These are phyloP conservation scores for Cephus sareptanus DNA, from an alignment of 2,888 invertebrate genomes.

Conservation along the genomic window DNA sequence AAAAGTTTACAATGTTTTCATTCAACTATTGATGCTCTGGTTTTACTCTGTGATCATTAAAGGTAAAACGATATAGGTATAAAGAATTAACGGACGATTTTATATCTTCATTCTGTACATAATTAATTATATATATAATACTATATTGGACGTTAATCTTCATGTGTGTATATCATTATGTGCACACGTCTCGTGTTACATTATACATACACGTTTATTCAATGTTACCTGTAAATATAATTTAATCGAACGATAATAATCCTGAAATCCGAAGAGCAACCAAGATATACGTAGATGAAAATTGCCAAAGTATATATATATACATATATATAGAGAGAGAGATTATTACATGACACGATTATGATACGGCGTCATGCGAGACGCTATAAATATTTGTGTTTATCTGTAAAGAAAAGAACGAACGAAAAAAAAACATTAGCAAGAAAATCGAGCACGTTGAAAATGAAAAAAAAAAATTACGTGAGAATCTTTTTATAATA, in stretches of 20 bases:
- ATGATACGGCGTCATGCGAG: neutral
- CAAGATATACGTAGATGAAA: neutral
- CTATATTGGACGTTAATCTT: neutral
- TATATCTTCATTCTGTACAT: neutral
- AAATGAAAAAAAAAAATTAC: neutral
- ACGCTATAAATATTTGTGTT: neutral
- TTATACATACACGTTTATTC: slow-evolving; percentile 3
- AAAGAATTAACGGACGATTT: slow-evolving; percentile 1
- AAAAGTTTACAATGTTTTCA: no score
- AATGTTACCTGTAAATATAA: slow-evolving; percentile 12
- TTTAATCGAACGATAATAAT: neutral
- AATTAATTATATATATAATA: neutral
- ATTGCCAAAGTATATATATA: neutral
- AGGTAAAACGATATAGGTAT: neutral
- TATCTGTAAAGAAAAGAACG: neutral
- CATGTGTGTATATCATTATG: neutral
- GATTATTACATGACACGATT: neutral
- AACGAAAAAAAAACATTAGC: neutral
- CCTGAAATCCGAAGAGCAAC: neutral
- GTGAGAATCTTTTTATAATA: neutral
- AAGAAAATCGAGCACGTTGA: neutral
- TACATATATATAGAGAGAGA: neutral
- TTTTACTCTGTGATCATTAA: neutral
- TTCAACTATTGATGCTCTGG: neutral
- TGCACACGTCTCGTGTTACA: neutral